phyloP scores from a whole-genome alignment of 1,140 invertebrate species.

The Drosophila triauraria region DNA sequence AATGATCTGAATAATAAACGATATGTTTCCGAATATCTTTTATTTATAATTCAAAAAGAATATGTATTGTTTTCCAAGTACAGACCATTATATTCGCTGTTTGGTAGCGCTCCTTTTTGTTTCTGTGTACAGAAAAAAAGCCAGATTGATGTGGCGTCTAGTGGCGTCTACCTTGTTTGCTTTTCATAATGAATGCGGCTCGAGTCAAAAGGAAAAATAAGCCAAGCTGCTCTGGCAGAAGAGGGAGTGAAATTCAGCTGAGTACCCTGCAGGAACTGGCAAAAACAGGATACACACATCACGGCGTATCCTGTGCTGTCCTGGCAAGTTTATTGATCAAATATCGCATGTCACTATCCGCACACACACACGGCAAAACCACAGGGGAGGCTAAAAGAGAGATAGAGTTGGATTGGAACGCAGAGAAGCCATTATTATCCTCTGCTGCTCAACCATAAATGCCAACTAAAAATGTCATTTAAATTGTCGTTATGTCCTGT shows the following conservation, averaged over 20 bases:
- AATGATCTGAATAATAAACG: background rate
- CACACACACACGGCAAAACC: constrained; percentile 4
- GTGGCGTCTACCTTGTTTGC: constrained; percentile 69
- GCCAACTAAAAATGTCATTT: constrained; percentile 80
- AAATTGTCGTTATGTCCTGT: constrained; percentile 77
- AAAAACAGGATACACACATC: constrained; percentile 68
- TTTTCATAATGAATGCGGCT: constrained; percentile 81
- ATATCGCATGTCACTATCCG: constrained; percentile 74
- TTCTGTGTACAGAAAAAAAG: constrained; percentile 16
- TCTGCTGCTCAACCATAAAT: constrained; percentile 55
- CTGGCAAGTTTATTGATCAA: constrained; percentile 74
- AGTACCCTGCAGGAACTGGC: constrained; percentile 28
- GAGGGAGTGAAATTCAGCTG: constrained; percentile 11
- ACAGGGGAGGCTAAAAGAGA: constrained; percentile 15
- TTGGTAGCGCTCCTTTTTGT: background rate
- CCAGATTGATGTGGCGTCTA: constrained; percentile 69
- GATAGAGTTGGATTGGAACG: constrained; percentile 28
- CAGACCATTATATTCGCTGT: background rate
- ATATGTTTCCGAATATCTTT: background rate
- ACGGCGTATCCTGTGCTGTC: constrained; percentile 25
- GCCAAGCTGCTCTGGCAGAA: constrained; percentile 12
- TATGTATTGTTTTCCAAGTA: background rate
- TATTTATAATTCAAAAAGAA: background rate
- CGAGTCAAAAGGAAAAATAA: constrained; percentile 64
- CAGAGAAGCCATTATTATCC: constrained; percentile 34